Evolutionary conservation across 2,888 invertebrate genomes (phyloP).

Genomic region (Papilio demoleus): DNA sequence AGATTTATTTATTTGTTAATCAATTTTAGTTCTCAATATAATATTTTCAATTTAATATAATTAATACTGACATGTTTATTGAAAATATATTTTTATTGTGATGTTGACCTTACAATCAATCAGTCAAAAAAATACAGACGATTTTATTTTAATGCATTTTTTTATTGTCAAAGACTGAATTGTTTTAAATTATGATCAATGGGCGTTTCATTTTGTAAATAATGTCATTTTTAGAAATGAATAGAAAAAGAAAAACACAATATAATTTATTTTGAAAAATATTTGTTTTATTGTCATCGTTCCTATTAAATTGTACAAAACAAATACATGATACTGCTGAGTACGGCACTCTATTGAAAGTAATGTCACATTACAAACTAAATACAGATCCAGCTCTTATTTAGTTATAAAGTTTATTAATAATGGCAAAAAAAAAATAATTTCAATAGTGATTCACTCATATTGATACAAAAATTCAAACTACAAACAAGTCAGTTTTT

Average conservation of each 20-base stretch:
- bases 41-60: conserved; percentile 25
- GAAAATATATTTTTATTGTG: conserved; percentile 37
- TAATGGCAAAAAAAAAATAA: no score
- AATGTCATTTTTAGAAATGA: conserved; percentile 61
- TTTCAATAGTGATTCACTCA: no score
- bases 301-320: conserved; percentile 37
- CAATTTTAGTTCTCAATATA: conserved; percentile 39
- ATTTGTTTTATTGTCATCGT: conserved; percentile 60
- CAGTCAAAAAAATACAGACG: conserved; percentile 1
- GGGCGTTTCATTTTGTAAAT: conserved; percentile 65
- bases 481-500: no score
- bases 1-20: conserved; percentile 45
- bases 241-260: conserved; percentile 74
- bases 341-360: conserved; percentile 46
- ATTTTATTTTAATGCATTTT: conserved; percentile 54
- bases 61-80: conserved; percentile 27
- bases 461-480: background rate
- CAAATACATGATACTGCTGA: conserved; percentile 44
- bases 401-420: background rate
- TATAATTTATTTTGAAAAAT: conserved; percentile 76
- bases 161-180: conserved; percentile 76
- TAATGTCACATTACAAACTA: background rate
- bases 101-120: conserved; percentile 26
- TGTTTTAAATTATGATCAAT: conserved; percentile 68
- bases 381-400: background rate